Evolutionary conservation across 2,113 vertebrate species (phyloP).

Genomic region (Oreochromis spilurus): DNA sequence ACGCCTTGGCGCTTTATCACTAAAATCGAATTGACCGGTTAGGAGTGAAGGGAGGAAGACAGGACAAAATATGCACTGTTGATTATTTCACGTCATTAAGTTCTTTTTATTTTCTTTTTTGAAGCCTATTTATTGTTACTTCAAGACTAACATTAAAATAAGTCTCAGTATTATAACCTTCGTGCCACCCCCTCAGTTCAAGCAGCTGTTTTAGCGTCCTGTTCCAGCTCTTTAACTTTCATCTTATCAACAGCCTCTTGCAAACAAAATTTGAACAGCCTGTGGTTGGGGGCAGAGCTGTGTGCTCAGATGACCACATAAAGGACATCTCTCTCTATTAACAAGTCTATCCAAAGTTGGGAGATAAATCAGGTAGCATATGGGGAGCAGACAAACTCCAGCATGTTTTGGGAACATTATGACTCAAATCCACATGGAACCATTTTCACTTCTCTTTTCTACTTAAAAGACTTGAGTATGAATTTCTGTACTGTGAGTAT

Average conservation of each 20-base stretch:
- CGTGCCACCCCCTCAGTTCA: background rate
- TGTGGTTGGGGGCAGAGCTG: background rate
- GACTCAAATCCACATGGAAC: background rate
- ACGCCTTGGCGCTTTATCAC: background rate
- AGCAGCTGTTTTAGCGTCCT: background rate
- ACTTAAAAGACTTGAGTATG: background rate
- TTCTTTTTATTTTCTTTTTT: background rate
- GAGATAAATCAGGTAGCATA: background rate
- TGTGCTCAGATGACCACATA: background rate
- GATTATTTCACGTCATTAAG: background rate
- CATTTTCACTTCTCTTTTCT: background rate
- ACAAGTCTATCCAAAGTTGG: background rate
- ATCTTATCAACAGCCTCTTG: background rate
- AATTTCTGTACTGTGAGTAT: background rate
- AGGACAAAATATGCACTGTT: background rate
- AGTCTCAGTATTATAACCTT: background rate
- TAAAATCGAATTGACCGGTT: background rate
- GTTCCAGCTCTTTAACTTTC: background rate
- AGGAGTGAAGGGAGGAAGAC: background rate
- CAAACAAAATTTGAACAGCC: background rate
- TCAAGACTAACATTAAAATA: background rate
- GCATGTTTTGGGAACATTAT: background rate
- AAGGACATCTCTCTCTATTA: background rate
- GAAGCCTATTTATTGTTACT: background rate
- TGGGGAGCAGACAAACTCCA: background rate